Evolutionary conservation across 2,888 invertebrate genomes (phyloP), one percentile per base, ranked within the genome.

Genomic region (Hedychridium roseum): DNA sequence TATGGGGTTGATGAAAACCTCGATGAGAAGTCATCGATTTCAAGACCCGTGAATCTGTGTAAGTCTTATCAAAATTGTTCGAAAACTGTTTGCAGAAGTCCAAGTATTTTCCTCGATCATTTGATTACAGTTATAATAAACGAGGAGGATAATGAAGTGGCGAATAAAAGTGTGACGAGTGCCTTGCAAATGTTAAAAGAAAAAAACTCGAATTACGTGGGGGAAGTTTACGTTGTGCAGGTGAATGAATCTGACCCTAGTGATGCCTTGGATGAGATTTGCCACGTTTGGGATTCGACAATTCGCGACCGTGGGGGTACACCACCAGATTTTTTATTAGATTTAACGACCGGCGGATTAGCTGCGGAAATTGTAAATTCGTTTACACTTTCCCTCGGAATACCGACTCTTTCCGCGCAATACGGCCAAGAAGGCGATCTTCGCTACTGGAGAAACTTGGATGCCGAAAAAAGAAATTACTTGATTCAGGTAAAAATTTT

Each of bases 361-460:
- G 87, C 89, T 11, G 91, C 92, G 0, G 94, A 94, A 80, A 89
- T 91, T 0, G 89, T 92, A 2, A 92, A 93, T 78, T 89, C 91
- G 0, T 89, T 94, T 73, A 88, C 90, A 2, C 85, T 88, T 12
- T 89, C 91, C 1, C 76, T 94, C 44, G 90, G 86, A 0, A 72
- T 94, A 57, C 94, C 94, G 0, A 94, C 94, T 1, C 83, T 94
- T 34, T 90, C 90, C 48, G 89, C 90, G 0, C 92, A 93, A 4
- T 94, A 90, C 70, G 94, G 94, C 0, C 91, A 92, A 75, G 85
- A 86, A 30, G 92, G 91, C 0, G 94, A 94, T 79, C 80, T 94
- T 35, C 77, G 90, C 39, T 90, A 91, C 71, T 94, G 94, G 94
- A 84, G 91, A 20, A 85, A 88, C 54, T 80, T 94, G 43, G 84